Conservation (phyloP, 64 coral and sea anemone species). For the Actinia equina region DNA sequence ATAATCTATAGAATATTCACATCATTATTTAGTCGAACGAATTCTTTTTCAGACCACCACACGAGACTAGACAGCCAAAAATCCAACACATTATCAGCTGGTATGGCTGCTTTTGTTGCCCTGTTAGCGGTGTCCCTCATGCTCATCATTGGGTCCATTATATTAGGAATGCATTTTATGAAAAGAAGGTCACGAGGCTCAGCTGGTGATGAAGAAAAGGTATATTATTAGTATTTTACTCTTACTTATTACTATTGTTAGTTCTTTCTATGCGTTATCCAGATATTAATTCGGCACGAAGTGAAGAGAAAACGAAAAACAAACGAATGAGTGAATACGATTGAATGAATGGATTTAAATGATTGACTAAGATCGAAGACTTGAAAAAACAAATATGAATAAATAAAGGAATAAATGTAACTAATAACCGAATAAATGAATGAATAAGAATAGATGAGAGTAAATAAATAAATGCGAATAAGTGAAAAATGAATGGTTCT, state of each 20-base stretch:
- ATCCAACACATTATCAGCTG: constrained; percentile 45
- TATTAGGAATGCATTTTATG: constrained; percentile 27
- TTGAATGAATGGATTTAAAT: no score
- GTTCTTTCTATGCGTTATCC: no score
- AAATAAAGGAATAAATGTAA: not conserved
- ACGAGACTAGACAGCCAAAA: constrained; percentile 34
- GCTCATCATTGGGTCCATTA: constrained; percentile 27
- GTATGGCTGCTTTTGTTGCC: constrained; percentile 49
- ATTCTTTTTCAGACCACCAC: constrained; percentile 21
- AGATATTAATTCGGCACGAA: no score
- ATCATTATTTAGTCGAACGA: not conserved
- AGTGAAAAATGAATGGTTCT: no score
- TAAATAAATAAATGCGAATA: no score
- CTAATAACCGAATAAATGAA: not conserved
- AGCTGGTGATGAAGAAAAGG: constrained; percentile 11
- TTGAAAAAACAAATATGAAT: no score
- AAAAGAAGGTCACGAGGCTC: constrained; percentile 4
- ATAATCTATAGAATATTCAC: no score
- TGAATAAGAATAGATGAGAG: no score
- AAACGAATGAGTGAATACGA: no score
- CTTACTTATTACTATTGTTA: no score
- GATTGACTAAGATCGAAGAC: no score
- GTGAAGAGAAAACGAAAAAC: no score
- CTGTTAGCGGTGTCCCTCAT: constrained; percentile 1
- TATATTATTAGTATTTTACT: not conserved